These are phyloP conservation scores for Phalacrocorax pelagicus DNA, from an alignment of 2,113 vertebrate species.

Conservation along the genomic window DNA sequence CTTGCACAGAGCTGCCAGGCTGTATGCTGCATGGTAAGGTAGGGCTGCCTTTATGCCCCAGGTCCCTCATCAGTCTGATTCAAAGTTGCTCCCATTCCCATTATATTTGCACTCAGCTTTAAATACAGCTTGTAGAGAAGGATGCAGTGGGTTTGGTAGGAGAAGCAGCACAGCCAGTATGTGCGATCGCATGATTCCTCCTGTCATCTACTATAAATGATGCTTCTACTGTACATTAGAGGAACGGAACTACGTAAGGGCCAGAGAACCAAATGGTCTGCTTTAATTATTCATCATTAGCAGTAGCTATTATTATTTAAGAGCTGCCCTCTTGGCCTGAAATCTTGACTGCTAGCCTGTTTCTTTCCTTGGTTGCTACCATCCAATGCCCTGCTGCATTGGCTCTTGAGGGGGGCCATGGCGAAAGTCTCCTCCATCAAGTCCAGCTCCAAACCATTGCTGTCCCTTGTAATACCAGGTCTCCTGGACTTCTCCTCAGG, in stretches of 20 bases:
- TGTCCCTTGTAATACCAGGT: neutral
- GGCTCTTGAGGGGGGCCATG: neutral
- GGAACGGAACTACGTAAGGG: neutral
- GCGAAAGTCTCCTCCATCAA: neutral
- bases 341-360: neutral
- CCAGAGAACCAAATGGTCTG: neutral
- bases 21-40: neutral
- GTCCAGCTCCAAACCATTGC: neutral
- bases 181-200: neutral
- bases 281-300: slow-evolving; percentile 34
- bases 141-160: neutral
- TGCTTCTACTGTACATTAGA: neutral
- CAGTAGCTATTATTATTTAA: neutral
- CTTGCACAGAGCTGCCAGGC: neutral
- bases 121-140: neutral
- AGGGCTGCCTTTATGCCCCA: neutral
- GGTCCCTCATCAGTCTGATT: neutral
- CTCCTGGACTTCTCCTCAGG: neutral
- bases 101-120: neutral
- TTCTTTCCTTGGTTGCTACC: neutral
- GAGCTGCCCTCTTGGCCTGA: neutral
- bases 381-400: neutral
- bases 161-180: neutral
- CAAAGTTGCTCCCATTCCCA: accelerated
- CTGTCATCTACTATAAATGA: neutral